Evolutionary conservation across 2,888 invertebrate species (phyloP).

Genomic region (Amblyteles armatorius): DNA sequence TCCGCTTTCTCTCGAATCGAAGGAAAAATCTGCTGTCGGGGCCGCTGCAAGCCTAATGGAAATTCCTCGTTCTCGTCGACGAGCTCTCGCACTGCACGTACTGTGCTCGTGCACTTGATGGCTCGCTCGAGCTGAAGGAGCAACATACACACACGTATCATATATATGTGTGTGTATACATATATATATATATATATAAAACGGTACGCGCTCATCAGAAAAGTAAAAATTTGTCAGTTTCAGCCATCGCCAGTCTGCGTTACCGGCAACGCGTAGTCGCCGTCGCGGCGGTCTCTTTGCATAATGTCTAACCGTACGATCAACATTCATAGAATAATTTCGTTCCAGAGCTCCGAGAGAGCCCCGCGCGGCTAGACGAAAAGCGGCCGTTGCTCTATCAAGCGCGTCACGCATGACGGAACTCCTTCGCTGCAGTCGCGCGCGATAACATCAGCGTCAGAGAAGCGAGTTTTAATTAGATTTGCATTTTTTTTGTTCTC

Average conservation of each 20-base stretch:
- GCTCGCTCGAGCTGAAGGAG: constrained; percentile 33
- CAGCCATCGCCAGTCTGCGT: constrained; percentile 63
- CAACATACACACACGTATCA: not conserved
- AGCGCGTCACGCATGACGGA: constrained; percentile 76
- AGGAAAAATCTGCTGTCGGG: constrained; percentile 52
- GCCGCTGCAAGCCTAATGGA: constrained; percentile 78
- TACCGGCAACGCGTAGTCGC: constrained; percentile 13
- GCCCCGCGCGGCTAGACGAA: constrained; percentile 46
- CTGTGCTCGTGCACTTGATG: constrained; percentile 50
- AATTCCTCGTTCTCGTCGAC: constrained; percentile 77
- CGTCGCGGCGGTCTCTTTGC: constrained; percentile 71
- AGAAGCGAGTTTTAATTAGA: constrained; percentile 18
- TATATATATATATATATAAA: not conserved
- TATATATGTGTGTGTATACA: not conserved
- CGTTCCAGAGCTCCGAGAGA: constrained; percentile 72
- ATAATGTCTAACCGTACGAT: constrained; percentile 78
- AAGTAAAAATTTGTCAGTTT: constrained; percentile 75
- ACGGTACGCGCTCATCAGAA: constrained; percentile 31
- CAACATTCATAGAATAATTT: constrained; percentile 83
- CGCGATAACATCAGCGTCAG: not conserved
- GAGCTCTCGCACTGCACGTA: constrained; percentile 41
- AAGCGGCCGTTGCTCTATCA: constrained; percentile 74
- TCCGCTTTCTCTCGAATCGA: constrained; percentile 29
- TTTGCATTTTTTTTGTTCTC: not conserved
- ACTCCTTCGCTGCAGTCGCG: constrained; percentile 65